phyloP scores from a whole-genome alignment of 2,888 invertebrate species.

The Celastrina argiolus region DNA sequence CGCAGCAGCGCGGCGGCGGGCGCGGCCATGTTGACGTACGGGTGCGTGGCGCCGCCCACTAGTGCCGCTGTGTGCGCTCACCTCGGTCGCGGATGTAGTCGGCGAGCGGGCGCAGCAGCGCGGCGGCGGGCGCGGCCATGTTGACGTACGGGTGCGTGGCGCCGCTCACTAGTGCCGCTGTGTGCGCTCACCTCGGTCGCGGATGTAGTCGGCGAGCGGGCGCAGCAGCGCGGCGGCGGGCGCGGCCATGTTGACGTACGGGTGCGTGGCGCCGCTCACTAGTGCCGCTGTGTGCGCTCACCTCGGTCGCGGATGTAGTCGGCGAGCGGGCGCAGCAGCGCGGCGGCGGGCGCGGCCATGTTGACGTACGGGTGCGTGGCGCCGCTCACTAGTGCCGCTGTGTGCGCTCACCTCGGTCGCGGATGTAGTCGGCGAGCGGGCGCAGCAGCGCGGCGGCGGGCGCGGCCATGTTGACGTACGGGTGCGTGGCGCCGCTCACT shows the following conservation, averaged over 20 bases:
- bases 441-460: conserved; percentile 70
- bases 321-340: conserved; percentile 55
- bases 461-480: too few relatives aligned
- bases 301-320: conserved; percentile 69
- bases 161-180: conserved; percentile 64
- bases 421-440: conserved; percentile 80
- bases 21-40: conserved; percentile 80
- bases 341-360: conserved; percentile 77
- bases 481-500: too few relatives aligned
- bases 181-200: conserved; percentile 58
- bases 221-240: conserved; percentile 65
- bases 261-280: conserved; percentile 73
- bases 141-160: conserved; percentile 78
- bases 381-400: conserved; percentile 64
- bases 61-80: conserved; percentile 53
- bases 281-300: conserved; percentile 50
- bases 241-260: conserved; percentile 80
- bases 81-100: conserved; percentile 69
- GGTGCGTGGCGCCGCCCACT: conserved; percentile 79
- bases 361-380: conserved; percentile 78
- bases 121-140: conserved; percentile 77
- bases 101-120: conserved; percentile 55
- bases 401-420: conserved; percentile 67
- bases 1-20: too few relatives aligned
- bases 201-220: conserved; percentile 59